Evolutionary conservation across 2,113 vertebrate genomes (phyloP).

Genomic region (Lathamus discolor): DNA sequence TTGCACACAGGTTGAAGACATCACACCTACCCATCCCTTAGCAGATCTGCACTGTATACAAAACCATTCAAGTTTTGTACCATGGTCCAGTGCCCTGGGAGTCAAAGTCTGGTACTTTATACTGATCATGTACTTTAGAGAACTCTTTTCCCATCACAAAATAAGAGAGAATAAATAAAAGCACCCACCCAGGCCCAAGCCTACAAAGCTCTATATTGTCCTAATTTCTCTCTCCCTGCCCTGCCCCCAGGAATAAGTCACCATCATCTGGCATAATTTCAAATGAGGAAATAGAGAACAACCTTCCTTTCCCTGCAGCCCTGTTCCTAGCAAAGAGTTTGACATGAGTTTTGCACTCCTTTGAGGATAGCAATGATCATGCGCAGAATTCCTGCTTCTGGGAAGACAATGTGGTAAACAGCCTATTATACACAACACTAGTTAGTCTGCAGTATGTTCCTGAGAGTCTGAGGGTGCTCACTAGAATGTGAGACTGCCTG

Average conservation of each 20-base stretch:
- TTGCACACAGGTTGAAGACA: background rate
- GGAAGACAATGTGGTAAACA: background rate
- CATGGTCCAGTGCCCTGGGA: background rate
- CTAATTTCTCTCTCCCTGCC: background rate
- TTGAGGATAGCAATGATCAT: background rate
- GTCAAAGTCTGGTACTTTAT: background rate
- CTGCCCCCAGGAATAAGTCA: background rate
- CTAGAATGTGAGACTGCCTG: background rate
- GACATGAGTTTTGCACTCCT: background rate
- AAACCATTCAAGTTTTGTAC: background rate
- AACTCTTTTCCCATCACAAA: background rate
- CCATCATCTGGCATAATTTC: background rate
- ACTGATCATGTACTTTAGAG: background rate
- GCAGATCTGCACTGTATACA: background rate
- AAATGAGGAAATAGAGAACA: background rate
- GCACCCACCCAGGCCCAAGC: accelerated
- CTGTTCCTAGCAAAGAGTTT: background rate
- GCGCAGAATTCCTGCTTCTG: background rate
- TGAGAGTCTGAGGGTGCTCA: background rate
- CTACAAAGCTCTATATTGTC: background rate
- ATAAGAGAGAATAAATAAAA: background rate
- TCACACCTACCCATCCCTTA: background rate
- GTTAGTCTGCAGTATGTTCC: background rate
- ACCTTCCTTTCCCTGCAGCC: background rate
- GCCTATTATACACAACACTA: background rate